phyloP scores from a whole-genome alignment of 2,888 invertebrate species.

The Drosophila mayaguana region DNA sequence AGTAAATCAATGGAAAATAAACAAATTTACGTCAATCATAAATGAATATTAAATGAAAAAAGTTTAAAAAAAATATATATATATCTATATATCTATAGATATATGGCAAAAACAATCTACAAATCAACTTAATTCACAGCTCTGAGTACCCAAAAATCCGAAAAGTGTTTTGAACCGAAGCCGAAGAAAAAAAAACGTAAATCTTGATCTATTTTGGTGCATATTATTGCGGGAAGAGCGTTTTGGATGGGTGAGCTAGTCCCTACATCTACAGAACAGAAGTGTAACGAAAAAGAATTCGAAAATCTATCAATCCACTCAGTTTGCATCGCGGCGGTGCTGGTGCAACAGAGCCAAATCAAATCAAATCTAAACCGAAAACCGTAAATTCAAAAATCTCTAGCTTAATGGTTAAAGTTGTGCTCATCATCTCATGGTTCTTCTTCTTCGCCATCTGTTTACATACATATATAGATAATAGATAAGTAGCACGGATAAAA shows the following conservation, averaged over 20 bases:
- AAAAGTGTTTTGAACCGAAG: not conserved
- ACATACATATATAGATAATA: constrained; percentile 44
- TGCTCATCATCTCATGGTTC: not conserved
- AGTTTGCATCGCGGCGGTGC: constrained; percentile 10
- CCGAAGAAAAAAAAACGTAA: constrained; percentile 3
- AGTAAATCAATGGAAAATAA: not conserved
- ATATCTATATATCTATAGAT: not conserved
- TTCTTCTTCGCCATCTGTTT: constrained; percentile 4
- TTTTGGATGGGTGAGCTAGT: not conserved
- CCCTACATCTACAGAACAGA: not conserved
- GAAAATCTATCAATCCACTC: not conserved
- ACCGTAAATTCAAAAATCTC: constrained; percentile 54
- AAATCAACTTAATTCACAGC: constrained; percentile 38
- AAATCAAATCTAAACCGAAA: constrained; percentile 60
- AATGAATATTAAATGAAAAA: not conserved
- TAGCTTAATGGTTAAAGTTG: constrained; percentile 42
- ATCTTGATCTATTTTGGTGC: constrained; percentile 29
- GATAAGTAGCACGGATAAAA: constrained; percentile 32
- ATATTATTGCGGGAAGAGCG: constrained; percentile 21
- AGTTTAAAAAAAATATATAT: constrained; percentile 18
- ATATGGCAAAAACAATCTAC: constrained; percentile 26
- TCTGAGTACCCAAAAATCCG: constrained; percentile 12
- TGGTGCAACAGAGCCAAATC: constrained; percentile 58
- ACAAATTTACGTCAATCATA: constrained; percentile 14
- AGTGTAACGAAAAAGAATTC: not conserved